Evolutionary conservation across 2,888 invertebrate species (phyloP), one percentile per base, ranked within the genome.

Genomic region (Mesorhabditis sp.): DNA sequence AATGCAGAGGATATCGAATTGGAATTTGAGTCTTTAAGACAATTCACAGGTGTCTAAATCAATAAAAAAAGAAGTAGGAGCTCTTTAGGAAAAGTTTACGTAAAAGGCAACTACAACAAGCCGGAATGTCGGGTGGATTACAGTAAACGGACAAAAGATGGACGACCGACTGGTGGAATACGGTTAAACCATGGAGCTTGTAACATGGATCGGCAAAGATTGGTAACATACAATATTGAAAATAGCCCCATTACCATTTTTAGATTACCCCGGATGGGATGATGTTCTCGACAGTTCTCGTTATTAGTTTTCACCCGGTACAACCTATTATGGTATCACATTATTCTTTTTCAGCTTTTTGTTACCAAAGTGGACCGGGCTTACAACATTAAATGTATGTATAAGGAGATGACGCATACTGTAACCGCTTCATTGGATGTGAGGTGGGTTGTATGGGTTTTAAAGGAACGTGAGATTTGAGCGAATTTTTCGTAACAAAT

Each of bases 381-480:
- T 13, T 86, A 83, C 70, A 80, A 83, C 70, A 82, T 86, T 69
- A 84, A 85, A 50, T 86, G 86, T 71, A 76, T 86, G 81, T 86
- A 86, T 67, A 72, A 82, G 63, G 86, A 86, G 71, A 72, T 77
- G 4, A 72, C 70, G 4, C 72, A 80, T 62, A 78, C 81, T 5
- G 85, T 86, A 4, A 75, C 76, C 4, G 76, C 80, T 7, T 70
- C 76, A 4, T 68, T 86, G 61, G 82, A 84, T 68, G 86, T 86
- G n/a, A 83, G 83, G 86, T 86, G 43, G 74, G 74, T 62, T 6
- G 2, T 28, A 65, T 43, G 41, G 13, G 28, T 28, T 64, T 41
- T 67, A 42, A 6, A 67, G 13, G 15, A 66, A 28, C 28, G 28
- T 28, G 28, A 28, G 28, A 28, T 28, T 28, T 28, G 28, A 28